Percentiles rank a stretch among this genome's conserved stretches.
These are phyloP conservation scores for Paelopatides confundens DNA, from an alignment of 53 echinoderm and acorn worm species.

Conservation along the genomic window DNA sequence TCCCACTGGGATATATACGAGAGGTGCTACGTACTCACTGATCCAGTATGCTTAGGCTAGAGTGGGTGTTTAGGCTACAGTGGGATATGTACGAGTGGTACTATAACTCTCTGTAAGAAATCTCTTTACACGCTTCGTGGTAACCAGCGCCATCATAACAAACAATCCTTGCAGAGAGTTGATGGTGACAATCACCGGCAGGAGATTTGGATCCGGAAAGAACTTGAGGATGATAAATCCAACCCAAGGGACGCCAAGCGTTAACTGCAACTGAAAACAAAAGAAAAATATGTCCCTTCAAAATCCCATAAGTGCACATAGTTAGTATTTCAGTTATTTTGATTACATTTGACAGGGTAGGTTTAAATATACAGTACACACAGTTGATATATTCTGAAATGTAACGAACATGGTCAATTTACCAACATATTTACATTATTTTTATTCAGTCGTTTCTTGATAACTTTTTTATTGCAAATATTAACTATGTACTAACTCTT, in stretches of 20 bases:
- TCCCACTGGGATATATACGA: no score
- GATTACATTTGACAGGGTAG: no score
- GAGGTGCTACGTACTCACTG: no score
- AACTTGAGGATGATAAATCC: conserved; percentile 9
- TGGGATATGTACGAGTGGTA: neutral
- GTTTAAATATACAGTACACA: no score
- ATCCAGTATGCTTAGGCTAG: neutral
- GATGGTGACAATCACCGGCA: neutral
- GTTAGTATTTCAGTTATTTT: no score
- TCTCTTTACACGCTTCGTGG: conserved; percentile 5
- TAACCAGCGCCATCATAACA: neutral
- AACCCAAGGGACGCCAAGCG: conserved; percentile 11
- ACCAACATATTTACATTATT: no score
- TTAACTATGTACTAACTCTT: no score
- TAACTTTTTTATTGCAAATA: no score
- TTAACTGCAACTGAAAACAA: conserved; percentile 17
- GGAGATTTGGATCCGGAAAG: neutral
- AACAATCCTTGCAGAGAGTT: conserved; percentile 27
- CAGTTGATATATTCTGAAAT: no score
- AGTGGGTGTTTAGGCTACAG: neutral
- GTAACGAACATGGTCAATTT: no score
- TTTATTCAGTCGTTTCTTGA: no score
- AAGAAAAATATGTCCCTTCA: neutral
- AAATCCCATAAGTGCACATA: no score
- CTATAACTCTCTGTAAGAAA: neutral